Conservation (phyloP, 2,113 vertebrate species). For the Hippocampus comes region DNA sequence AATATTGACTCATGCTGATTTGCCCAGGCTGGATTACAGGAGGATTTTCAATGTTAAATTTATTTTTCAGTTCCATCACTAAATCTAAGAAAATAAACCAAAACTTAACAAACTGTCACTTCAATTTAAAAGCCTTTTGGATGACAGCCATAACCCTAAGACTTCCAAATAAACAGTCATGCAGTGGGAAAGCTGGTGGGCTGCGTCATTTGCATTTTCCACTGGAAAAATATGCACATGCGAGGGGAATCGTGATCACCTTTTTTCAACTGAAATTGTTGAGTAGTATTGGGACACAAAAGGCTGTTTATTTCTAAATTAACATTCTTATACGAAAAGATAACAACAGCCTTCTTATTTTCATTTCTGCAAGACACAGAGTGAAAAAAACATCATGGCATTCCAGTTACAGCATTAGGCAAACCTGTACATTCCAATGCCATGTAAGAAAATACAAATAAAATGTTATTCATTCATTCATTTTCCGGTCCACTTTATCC, state of each 20-base stretch:
- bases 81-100: background rate
- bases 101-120: background rate
- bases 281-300: background rate
- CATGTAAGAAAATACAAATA: background rate
- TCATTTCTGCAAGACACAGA: background rate
- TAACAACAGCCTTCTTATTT: background rate
- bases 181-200: conserved; percentile 35
- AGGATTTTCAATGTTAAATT: background rate
- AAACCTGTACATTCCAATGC: background rate
- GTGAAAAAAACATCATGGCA: background rate
- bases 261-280: background rate
- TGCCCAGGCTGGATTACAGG: conserved; percentile 20
- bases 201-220: conserved; percentile 40
- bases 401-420: background rate
- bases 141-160: conserved; percentile 21
- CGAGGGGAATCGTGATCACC: conserved; percentile 25
- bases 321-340: background rate
- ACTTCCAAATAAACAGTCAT: conserved; percentile 15
- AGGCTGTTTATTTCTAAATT: background rate
- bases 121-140: conserved; percentile 7
- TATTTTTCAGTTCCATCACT: background rate
- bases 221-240: conserved; percentile 34
- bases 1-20: conserved; percentile 25
- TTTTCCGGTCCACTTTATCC: no score
- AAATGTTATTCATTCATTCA: background rate